Percentiles rank a stretch among this genome's conserved stretches.
Conservation (phyloP, 2,113 vertebrate genomes). For the Myrmophylax atrothorax region DNA sequence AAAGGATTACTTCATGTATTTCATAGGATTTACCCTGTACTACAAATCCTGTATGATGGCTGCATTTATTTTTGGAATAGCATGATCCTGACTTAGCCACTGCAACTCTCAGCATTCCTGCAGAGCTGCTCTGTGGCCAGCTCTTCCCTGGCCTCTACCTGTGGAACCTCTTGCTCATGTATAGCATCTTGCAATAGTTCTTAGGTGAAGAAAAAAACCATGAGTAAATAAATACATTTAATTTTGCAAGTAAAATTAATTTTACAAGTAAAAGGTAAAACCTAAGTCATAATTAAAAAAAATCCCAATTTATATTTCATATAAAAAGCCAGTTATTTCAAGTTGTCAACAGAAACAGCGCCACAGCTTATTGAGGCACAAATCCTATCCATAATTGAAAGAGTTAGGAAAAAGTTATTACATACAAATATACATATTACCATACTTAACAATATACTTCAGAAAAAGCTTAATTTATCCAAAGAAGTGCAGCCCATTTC, state of each 20-base stretch:
- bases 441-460: background rate
- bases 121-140: background rate
- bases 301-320: background rate
- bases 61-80: background rate
- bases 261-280: background rate
- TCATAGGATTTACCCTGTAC: background rate
- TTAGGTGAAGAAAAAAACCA: background rate
- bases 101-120: background rate
- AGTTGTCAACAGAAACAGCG: background rate
- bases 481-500: background rate
- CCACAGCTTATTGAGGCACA: conserved; percentile 21
- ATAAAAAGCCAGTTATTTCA: background rate
- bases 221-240: background rate
- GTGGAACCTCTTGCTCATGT: background rate
- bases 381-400: conserved; percentile 55
- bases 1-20: background rate
- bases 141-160: background rate
- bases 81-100: background rate
- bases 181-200: background rate
- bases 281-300: background rate
- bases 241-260: background rate
- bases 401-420: background rate
- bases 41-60: background rate
- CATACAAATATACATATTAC: background rate
- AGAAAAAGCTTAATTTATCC: background rate